Evolutionary conservation across 2,113 vertebrate genomes (phyloP), one percentile per base, ranked within the genome.

Genomic region (Lates calcarifer): DNA sequence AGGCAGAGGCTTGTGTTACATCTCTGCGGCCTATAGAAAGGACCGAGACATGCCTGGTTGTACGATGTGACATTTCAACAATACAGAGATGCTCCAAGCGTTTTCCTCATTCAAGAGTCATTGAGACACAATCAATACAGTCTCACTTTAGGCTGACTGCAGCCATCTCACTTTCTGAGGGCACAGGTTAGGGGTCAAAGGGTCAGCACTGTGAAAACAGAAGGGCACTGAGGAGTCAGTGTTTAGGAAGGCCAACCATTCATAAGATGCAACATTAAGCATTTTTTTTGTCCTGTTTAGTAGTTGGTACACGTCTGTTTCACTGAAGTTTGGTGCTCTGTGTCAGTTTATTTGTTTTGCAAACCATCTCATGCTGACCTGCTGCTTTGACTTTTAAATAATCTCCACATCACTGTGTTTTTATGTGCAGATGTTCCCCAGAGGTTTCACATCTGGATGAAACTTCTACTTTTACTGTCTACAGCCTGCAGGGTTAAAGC

Each of bases 1-100:
- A 79, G 66, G 83, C 81, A 53, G 66, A 83, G 79, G 74, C 49
- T 92, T 60, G 62, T 78, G 66, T 92, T 91, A 77, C 85, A 74
- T 82, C 80, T 90, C 79, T 70, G 68, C 45, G 43, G 41, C 62
- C 60, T 35, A 76, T 68, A 90, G 80, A 90, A 83, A 88, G 60
- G 77, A 64, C 74, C 15, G 77, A 85, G 72, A 79, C 26, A 7
- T 63, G 73, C 57, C 55, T 28, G 6, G 24, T 39, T 29, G 39
- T 57, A 55, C 47, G 15, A 5, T 35, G 49, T 81, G 78, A 66
- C 77, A 81, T 80, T 58, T 83, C 3, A 74, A 82, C 77, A 80
- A 85, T 79, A 62, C 65, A 66, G 68, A 71, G 79, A 72, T 49
- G 65, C 80, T 89, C 74, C 60, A 28, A 81, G 70, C 67, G 26